A percentile compares a stretch with the other conserved stretches of the same genome.
phyloP scores from a whole-genome alignment of 2,888 invertebrate species.

The Aphodius granarius region DNA sequence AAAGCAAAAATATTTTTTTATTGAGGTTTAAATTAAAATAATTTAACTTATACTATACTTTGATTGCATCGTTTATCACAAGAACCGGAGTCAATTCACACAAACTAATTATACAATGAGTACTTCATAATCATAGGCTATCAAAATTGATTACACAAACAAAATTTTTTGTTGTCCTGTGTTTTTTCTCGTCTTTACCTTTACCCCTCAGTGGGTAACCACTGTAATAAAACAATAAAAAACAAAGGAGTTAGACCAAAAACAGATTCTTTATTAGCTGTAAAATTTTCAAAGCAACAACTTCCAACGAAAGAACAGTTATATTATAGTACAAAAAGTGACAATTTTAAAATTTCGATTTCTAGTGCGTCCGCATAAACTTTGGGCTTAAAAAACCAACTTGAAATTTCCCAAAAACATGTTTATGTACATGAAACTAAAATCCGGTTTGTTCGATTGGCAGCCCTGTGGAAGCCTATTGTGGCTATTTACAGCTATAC shows the following conservation, averaged over 20 bases:
- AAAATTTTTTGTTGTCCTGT: too few relatives aligned
- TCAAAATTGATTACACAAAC: too few relatives aligned
- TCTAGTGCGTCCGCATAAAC: background rate
- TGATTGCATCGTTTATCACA: too few relatives aligned
- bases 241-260: conserved; percentile 3
- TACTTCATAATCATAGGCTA: too few relatives aligned
- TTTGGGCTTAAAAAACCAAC: background rate
- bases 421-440: background rate
- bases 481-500: conserved; percentile 9
- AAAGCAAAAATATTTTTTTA: too few relatives aligned
- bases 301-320: conserved; percentile 4
- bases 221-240: background rate
- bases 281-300: conserved; percentile 7
- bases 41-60: too few relatives aligned
- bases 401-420: background rate
- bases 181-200: too few relatives aligned
- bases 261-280: conserved; percentile 11
- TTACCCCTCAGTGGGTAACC: too few relatives aligned
- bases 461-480: background rate
- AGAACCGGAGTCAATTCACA: too few relatives aligned
- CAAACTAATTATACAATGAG: too few relatives aligned
- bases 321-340: conserved; percentile 4
- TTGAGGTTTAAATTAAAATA: too few relatives aligned
- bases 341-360: background rate
- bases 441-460: background rate